Conservation (phyloP, 2,113 vertebrate genomes). For the Pluvialis apricaria region DNA sequence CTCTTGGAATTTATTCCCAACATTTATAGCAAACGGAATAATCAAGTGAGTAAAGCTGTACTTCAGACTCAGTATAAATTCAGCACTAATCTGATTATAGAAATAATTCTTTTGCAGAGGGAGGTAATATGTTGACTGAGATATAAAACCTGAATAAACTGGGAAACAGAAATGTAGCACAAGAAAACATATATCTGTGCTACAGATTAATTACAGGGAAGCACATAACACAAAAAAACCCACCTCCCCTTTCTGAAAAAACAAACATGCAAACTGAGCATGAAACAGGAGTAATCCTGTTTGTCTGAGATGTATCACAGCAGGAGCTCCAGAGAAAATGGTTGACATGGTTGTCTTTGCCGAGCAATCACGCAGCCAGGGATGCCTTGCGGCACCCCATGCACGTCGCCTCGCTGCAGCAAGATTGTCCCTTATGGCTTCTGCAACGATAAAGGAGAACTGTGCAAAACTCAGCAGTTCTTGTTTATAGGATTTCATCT, state of each 20-base stretch:
- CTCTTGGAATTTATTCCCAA: conserved; percentile 53
- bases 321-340: neutral
- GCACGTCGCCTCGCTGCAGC: accelerated
- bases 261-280: neutral
- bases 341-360: neutral
- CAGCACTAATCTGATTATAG: conserved; percentile 65
- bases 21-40: conserved; percentile 64
- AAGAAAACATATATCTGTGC: neutral
- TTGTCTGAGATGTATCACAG: neutral
- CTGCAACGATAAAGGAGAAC: neutral
- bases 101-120: conserved; percentile 61
- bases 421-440: neutral
- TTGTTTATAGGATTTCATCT: neutral
- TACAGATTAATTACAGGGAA: conserved; percentile 30
- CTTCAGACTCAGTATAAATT: conserved; percentile 61
- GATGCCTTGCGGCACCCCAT: neutral
- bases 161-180: neutral
- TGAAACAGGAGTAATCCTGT: neutral
- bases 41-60: conserved; percentile 58
- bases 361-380: accelerated
- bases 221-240: neutral
- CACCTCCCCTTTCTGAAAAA: neutral
- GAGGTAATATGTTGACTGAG: conserved; percentile 50
- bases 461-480: neutral
- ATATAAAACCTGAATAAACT: conserved; percentile 43